phyloP scores from a whole-genome alignment of 2,797 vertebrate species.

The Sternarchorhynchus goeldii region DNA sequence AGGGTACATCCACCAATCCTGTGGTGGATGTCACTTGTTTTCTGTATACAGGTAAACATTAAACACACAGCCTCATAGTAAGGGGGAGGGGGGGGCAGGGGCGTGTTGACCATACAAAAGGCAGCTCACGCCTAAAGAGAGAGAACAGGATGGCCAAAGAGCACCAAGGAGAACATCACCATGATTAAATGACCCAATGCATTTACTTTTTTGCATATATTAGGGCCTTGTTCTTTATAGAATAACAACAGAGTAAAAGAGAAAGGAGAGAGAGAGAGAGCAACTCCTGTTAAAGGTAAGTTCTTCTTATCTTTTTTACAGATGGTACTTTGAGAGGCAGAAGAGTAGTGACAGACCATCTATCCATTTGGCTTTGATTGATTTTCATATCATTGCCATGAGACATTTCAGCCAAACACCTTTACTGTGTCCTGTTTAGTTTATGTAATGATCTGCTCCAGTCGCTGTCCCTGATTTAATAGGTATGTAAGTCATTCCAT shows the following conservation, averaged over 20 bases:
- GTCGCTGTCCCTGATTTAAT: not conserved
- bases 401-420: not conserved
- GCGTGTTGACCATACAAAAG: not conserved
- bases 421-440: not conserved
- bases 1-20: no score
- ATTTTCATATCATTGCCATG: not conserved
- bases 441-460: not conserved
- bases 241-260: not conserved
- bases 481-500: not conserved
- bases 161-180: not conserved
- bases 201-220: not conserved
- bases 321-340: not conserved
- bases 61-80: conserved; percentile 19
- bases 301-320: not conserved
- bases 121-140: not conserved
- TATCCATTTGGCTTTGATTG: not conserved
- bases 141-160: not conserved
- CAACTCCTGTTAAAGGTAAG: not conserved
- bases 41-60: conserved; percentile 40
- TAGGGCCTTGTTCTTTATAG: not conserved
- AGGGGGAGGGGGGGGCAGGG: no score
- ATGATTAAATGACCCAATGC: not conserved
- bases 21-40: not conserved
- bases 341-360: not conserved
- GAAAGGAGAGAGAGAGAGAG: no score